These are phyloP conservation scores for Hipparchia semele DNA, from an alignment of 2,888 invertebrate species.

Conservation along the genomic window DNA sequence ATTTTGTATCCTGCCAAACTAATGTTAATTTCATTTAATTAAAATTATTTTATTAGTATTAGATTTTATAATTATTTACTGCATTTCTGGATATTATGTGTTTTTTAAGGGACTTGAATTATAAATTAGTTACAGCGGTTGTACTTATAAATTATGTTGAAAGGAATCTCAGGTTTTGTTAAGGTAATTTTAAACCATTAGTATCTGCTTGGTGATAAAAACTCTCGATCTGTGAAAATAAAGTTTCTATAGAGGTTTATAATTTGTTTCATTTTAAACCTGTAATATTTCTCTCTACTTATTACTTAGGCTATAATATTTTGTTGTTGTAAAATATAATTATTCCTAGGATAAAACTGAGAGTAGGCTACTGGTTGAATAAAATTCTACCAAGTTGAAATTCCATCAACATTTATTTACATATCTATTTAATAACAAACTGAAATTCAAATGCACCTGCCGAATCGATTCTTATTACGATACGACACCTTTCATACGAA, in stretches of 20 bases:
- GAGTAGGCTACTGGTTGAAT: too few species aligned
- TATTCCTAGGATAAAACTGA: too few species aligned
- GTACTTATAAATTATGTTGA: slow-evolving; percentile 4
- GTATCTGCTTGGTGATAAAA: slow-evolving; percentile 39
- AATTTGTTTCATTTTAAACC: slow-evolving; percentile 5
- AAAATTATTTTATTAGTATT: not conserved
- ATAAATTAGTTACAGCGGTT: not conserved
- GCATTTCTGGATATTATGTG: not conserved
- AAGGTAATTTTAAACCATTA: slow-evolving; percentile 15
- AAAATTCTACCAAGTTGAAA: too few species aligned
- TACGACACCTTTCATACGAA: too few species aligned
- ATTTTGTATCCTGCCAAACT: not conserved
- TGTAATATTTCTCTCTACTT: too few species aligned
- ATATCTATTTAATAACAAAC: too few species aligned
- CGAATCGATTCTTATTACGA: too few species aligned
- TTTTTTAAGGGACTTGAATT: not conserved
- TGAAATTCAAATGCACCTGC: too few species aligned
- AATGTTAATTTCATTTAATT: not conserved
- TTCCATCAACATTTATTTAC: too few species aligned
- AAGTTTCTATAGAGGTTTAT: slow-evolving; percentile 20
- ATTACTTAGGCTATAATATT: too few species aligned
- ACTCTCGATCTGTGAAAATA: slow-evolving; percentile 35
- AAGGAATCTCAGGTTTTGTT: slow-evolving; percentile 8
- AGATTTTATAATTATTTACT: slow-evolving; percentile 5
- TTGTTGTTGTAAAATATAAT: too few species aligned